Percentiles rank a stretch among this genome's conserved stretches.
Evolutionary conservation across 2,113 vertebrate species (phyloP).

Genomic region (Dromaius novaehollandiae): DNA sequence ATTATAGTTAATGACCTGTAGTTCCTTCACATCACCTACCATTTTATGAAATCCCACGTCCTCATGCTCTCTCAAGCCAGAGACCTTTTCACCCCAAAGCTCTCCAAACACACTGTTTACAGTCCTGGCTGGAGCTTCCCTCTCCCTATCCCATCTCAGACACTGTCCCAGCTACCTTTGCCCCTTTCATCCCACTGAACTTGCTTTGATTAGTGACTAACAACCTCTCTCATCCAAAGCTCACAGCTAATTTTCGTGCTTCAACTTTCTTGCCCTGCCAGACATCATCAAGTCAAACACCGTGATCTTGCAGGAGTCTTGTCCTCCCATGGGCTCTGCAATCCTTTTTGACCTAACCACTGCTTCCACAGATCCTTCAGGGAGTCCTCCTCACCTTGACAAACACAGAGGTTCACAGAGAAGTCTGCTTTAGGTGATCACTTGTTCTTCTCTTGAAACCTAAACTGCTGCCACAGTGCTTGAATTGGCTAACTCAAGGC

Average conservation of each 20-base stretch:
- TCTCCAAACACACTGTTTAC: neutral
- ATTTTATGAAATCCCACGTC: neutral
- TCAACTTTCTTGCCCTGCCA: neutral
- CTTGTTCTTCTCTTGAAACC: neutral
- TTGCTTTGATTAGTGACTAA: neutral
- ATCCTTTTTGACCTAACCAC: neutral
- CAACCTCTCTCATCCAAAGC: neutral
- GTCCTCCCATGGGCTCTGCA: neutral
- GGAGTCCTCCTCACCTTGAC: neutral
- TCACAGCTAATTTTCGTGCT: neutral
- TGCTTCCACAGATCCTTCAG: neutral
- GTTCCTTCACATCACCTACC: neutral
- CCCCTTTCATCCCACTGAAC: neutral
- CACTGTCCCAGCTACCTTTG: neutral
- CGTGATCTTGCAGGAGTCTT: neutral
- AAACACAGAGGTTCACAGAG: neutral
- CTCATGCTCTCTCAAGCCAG: neutral
- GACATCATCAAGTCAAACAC: neutral
- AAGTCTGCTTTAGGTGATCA: neutral
- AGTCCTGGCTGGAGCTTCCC: neutral
- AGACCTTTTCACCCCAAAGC: neutral
- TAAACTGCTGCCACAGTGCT: neutral
- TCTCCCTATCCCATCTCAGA: neutral
- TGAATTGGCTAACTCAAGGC: neutral
- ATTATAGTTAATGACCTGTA: neutral